A percentile compares a stretch with the other conserved stretches of the same genome.
These are phyloP conservation scores for Phalanger gymnotis DNA, from an alignment of 2,797 vertebrate genomes.

Conservation along the genomic window DNA sequence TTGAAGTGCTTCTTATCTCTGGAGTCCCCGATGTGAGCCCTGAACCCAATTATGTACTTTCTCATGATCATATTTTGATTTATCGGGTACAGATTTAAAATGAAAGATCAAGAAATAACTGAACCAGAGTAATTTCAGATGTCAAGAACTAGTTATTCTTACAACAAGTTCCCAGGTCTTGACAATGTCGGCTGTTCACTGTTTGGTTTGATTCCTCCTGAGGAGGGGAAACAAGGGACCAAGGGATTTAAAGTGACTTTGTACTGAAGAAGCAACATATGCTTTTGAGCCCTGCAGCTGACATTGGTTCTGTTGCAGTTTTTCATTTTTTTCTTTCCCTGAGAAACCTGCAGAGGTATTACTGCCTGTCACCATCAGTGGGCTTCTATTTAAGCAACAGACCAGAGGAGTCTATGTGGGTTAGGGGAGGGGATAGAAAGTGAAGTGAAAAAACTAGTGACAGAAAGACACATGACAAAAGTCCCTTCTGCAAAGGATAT, in stretches of 20 bases:
- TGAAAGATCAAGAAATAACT: constrained; percentile 78
- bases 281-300: constrained; percentile 32
- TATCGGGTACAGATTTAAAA: constrained; percentile 72
- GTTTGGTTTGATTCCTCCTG: constrained; percentile 76
- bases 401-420: constrained; percentile 43
- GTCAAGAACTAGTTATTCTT: constrained; percentile 78
- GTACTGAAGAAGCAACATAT: constrained; percentile 46
- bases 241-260: constrained; percentile 68
- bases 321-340: neutral
- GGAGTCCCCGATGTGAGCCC: constrained; percentile 65
- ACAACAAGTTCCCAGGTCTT: constrained; percentile 63
- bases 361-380: neutral
- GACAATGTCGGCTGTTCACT: constrained; percentile 62
- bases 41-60: constrained; percentile 75
- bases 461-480: constrained; percentile 52
- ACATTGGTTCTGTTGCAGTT: neutral
- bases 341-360: constrained; percentile 25
- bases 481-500: constrained; percentile 36
- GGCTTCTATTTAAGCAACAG: constrained; percentile 48
- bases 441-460: constrained; percentile 10
- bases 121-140: constrained; percentile 77
- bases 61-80: constrained; percentile 78
- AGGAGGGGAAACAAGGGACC: constrained; percentile 39
- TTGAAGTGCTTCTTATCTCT: constrained; percentile 71
- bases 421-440: neutral